Evolutionary conservation across 2,113 vertebrate genomes (phyloP).

Genomic region (Ammodytes dubius): DNA sequence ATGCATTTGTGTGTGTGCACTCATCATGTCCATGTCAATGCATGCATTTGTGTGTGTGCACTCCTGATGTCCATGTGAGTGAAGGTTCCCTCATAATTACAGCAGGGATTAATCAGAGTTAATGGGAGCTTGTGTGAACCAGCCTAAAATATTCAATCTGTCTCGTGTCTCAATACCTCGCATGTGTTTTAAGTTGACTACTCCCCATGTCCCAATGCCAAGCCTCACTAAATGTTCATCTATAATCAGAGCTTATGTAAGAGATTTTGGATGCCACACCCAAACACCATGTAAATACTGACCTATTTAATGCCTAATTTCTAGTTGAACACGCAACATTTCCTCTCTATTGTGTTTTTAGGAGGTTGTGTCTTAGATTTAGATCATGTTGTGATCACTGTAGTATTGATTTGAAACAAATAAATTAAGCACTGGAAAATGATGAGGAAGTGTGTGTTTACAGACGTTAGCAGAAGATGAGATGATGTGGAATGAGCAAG

Average conservation of each 20-base stretch:
- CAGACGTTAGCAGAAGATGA: not conserved
- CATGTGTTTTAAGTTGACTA: conserved; percentile 39
- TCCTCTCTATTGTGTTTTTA: not conserved
- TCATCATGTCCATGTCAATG: conserved; percentile 6
- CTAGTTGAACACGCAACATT: not conserved
- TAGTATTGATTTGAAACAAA: conserved; percentile 20
- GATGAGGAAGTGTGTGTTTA: conserved; percentile 9
- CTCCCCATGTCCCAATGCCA: conserved; percentile 10
- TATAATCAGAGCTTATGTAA: conserved; percentile 43
- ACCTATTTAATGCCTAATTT: conserved; percentile 45
- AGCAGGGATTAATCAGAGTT: conserved; percentile 56
- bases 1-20: not conserved
- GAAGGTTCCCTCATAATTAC: conserved; percentile 55
- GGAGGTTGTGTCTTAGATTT: not conserved
- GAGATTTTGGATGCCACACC: conserved; percentile 42
- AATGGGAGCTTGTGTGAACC: conserved; percentile 46
- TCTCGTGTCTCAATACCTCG: conserved; percentile 18
- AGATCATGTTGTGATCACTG: conserved; percentile 16
- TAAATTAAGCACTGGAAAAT: not conserved
- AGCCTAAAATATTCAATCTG: conserved; percentile 43
- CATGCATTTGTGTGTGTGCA: conserved; percentile 27
- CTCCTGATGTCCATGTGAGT: conserved; percentile 1
- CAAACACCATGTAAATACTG: conserved; percentile 43
- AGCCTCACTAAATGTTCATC: conserved; percentile 5
- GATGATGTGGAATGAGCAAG: conserved; percentile 11